Conservation (phyloP, 2,113 vertebrate genomes). For the Centropristis striata region DNA sequence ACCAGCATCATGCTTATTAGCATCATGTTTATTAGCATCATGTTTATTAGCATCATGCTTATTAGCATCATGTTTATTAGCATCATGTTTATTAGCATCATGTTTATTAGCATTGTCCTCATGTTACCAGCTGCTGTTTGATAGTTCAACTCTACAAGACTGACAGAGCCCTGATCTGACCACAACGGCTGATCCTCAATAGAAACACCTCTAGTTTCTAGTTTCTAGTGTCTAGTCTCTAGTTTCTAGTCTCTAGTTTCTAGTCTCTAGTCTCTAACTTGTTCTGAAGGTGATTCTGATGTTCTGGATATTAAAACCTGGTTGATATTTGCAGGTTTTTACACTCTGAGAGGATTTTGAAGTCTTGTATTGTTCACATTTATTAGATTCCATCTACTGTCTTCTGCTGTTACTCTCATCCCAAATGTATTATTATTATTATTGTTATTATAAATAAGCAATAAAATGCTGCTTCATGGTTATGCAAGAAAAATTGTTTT, state of each 20-base stretch:
- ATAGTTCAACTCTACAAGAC: slow-evolving; percentile 20
- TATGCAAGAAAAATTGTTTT: slow-evolving; percentile 32
- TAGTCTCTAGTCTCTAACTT: no score
- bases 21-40: neutral
- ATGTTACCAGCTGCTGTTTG: neutral
- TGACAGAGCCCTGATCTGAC: neutral
- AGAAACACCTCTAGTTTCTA: no score
- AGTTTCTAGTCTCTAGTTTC: no score
- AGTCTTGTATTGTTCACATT: slow-evolving; percentile 37
- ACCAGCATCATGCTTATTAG: no score
- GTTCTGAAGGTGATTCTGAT: no score
- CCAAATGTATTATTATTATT: neutral
- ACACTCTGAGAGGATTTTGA: neutral
- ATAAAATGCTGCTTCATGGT: slow-evolving; percentile 48
- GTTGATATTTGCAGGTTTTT: no score
- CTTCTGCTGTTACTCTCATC: slow-evolving; percentile 12
- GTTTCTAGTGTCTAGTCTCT: no score
- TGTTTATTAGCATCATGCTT: no score
- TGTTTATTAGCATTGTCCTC: neutral
- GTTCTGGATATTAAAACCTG: no score
- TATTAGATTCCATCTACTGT: slow-evolving; percentile 21
- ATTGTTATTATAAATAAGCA: no score
- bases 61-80: neutral
- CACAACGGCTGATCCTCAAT: neutral
- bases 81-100: neutral